Conservation (phyloP, 2,888 invertebrate species). For the Drosophila nigricruria region DNA sequence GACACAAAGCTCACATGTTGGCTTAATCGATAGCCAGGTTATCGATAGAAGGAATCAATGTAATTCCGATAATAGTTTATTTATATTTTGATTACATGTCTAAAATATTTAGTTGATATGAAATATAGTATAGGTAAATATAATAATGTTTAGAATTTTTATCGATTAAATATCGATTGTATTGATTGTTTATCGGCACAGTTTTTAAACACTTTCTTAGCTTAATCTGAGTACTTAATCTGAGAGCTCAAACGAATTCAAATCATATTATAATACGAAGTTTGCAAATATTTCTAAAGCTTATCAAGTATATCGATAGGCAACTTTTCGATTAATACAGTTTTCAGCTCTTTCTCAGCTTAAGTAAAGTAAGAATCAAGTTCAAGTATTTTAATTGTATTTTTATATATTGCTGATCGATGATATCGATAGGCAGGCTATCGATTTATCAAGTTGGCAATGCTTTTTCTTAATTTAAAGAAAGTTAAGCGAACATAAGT, state of each 20-base stretch:
- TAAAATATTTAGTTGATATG: neutral
- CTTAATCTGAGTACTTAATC: no score
- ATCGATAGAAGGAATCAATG: neutral
- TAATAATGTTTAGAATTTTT: neutral
- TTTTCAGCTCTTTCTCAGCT: neutral
- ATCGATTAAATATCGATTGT: neutral
- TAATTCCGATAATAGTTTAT: neutral
- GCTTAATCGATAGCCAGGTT: neutral
- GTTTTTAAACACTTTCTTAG: neutral
- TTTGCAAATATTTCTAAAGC: no score
- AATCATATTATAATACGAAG: no score
- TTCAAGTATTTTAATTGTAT: neutral
- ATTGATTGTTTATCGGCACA: neutral
- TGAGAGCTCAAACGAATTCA: no score
- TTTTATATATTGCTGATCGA: neutral
- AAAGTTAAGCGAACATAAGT: no score
- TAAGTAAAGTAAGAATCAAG: neutral
- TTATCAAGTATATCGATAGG: neutral
- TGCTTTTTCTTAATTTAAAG: no score
- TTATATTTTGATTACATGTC: neutral
- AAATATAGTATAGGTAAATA: neutral
- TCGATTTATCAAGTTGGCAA: neutral
- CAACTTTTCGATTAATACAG: neutral
- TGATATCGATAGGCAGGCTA: neutral
- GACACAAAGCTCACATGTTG: neutral